Conservation (phyloP, 2,113 vertebrate species). For the Pomatostomus ruficeps region DNA sequence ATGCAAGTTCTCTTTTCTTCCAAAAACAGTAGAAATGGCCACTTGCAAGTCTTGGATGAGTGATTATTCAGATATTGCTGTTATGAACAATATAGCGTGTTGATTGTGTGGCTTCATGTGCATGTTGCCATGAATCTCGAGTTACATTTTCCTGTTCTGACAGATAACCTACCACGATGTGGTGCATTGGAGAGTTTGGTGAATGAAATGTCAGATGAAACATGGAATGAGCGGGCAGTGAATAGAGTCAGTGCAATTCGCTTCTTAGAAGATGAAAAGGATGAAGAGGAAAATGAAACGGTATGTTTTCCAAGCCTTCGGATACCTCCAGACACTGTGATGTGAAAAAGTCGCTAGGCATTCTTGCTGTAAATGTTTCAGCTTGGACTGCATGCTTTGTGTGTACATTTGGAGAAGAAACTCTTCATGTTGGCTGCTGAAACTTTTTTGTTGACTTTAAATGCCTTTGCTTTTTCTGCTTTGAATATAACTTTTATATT, state of each 20-base stretch:
- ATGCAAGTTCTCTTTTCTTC: background rate
- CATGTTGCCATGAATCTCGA: background rate
- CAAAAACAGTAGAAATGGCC: background rate
- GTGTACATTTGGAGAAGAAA: background rate
- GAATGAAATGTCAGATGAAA: conserved; percentile 84
- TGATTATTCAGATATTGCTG: background rate
- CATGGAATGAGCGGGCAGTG: conserved; percentile 82
- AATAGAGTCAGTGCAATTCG: conserved; percentile 93
- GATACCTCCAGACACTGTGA: background rate
- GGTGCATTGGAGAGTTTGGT: conserved; percentile 90
- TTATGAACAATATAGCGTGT: background rate
- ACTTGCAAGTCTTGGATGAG: background rate
- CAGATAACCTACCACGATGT: conserved; percentile 89
- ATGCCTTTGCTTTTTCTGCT: background rate
- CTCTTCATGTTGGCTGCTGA: background rate
- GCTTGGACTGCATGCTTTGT: background rate
- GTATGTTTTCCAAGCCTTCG: conserved; percentile 65
- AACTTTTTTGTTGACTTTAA: background rate
- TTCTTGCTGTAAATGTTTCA: background rate
- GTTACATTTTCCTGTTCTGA: background rate
- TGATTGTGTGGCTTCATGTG: background rate
- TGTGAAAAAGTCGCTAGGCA: background rate
- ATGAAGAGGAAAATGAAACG: conserved; percentile 87
- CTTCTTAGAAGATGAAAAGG: conserved; percentile 89
- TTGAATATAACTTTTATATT: background rate